Base-by-base conservation (phyloP, 2,797 vertebrate species). In the Labeo calbasu region DNA sequence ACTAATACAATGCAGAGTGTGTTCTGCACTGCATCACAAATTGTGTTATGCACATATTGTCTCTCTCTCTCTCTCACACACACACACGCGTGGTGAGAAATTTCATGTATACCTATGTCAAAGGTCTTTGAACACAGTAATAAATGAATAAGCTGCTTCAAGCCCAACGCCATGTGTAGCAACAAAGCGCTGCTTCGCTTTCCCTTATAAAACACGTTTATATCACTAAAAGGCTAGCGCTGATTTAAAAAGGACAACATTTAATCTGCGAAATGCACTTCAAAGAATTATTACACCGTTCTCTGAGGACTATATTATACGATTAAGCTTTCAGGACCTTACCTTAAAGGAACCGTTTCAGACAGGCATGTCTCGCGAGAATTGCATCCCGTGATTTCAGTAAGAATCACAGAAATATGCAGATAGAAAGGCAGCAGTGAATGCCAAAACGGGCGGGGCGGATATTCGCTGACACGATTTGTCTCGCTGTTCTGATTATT, bases 261-360 rank as follows among this genome's bases (percentile, higher is more conserved):
- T 12, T 15, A 2, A n/a, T 32, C 13, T 48, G 17, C 25, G 0
- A 50, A 50, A 48, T 28, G 8, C 46, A n/a, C 2, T 48, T 28
- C 5, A 21, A 17, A 50, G 2, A 61, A 72, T 23, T 17, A 17
- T 12, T 3, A 32, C 1, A 1, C 23, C 46, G 0, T 13, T 63
- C 19, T 50, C 19, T 9, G 7, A 61, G 5, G 55, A 82, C 55
- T 40, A 48, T 2, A 36, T 23, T 40, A 14, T 28, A 5, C 32
- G 36, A 76, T 66, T 77, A 66, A 79, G 89, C 95, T 95, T 94
- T 92, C 86, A 95, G 94, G 95, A 95, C 94, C 94, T 95, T 95
- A 95, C 93, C 93, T 92, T 90, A 57, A 53, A 36, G 9, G 48
- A 55, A 53, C 1, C 68, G 50, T 15, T 50, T 11, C 8, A 75